Evolutionary conservation across 92 coral and sea anemone genomes (phyloP).

Genomic region (Epizoanthus scotinus): DNA sequence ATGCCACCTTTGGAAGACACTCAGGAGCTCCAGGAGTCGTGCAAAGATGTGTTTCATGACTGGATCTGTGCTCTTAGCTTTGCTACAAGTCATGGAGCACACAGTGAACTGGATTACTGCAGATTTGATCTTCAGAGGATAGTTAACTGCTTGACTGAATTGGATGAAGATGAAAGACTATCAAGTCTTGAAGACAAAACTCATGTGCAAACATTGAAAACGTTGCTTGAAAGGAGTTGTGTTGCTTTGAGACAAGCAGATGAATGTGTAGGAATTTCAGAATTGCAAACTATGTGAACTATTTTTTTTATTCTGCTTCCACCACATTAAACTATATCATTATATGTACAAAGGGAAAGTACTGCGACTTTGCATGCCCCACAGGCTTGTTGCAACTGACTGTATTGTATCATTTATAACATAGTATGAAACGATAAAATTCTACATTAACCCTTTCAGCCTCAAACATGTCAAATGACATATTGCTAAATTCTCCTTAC

Average conservation of each 20-base stretch:
- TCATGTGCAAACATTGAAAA: not conserved
- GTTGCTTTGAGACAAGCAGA: slow-evolving; percentile 6
- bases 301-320: too few relatives aligned
- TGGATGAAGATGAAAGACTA: slow-evolving; percentile 41
- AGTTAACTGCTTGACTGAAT: slow-evolving; percentile 36
- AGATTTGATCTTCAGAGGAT: slow-evolving; percentile 61
- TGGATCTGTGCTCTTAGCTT: slow-evolving; percentile 52
- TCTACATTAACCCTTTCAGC: too few relatives aligned
- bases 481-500: too few relatives aligned
- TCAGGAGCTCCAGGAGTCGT: not conserved
- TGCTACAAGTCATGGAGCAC: slow-evolving; percentile 18
- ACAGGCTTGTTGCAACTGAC: not conserved
- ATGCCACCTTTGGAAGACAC: not conserved
- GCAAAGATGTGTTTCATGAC: slow-evolving; percentile 45
- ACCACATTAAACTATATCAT: too few relatives aligned
- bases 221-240: slow-evolving; percentile 11
- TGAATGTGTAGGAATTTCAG: not conserved
- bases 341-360: too few relatives aligned
- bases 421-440: too few relatives aligned
- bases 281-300: slow-evolving; percentile 12
- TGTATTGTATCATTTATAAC: too few relatives aligned
- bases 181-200: slow-evolving; percentile 20
- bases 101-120: slow-evolving; percentile 53
- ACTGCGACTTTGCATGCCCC: not conserved
- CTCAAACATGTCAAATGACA: too few relatives aligned